phyloP scores from a whole-genome alignment of 2,888 invertebrate species.

The Pollenia amentaria region DNA sequence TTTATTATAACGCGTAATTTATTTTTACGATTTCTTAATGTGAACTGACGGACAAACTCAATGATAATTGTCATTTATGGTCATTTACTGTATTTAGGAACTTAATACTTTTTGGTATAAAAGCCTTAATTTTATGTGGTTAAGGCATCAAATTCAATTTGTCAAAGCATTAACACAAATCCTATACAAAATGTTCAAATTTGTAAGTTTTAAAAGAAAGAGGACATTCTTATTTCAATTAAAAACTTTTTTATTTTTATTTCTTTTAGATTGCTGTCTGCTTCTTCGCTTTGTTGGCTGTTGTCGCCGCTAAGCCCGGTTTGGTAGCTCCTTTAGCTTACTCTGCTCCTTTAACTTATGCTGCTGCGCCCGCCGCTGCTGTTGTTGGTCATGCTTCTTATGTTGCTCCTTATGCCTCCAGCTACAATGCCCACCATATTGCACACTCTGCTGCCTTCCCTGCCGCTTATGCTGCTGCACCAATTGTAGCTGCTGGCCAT shows the following conservation, averaged over 20 bases:
- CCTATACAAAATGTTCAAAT: conserved; percentile 80
- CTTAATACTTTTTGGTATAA: conserved; percentile 27
- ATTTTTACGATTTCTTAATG: conserved; percentile 35
- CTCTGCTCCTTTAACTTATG: conserved; percentile 79
- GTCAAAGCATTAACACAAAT: conserved; percentile 45
- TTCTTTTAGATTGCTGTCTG: conserved; percentile 77
- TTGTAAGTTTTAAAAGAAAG: conserved; percentile 77
- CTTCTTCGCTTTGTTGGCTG: conserved; percentile 80
- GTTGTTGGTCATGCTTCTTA: conserved; percentile 79
- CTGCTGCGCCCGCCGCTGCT: conserved; percentile 71
- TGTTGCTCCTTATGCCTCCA: conserved; percentile 81
- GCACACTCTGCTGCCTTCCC: conserved; percentile 79
- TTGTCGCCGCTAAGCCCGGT: conserved; percentile 78
- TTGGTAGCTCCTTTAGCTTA: conserved; percentile 76
- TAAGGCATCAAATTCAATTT: conserved; percentile 56
- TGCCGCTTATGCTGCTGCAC: conserved; percentile 79
- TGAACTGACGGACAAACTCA: neutral
- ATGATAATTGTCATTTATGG: neutral
- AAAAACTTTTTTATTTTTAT: conserved; percentile 6
- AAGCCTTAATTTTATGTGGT: conserved; percentile 6
- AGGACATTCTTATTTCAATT: neutral
- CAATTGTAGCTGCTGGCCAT: conserved; percentile 63
- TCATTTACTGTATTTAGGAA: neutral
- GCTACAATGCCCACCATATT: conserved; percentile 79
- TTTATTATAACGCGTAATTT: conserved; percentile 19